These are phyloP conservation scores for Campaea margaritaria DNA, from an alignment of 2,888 invertebrate genomes.

Conservation along the genomic window DNA sequence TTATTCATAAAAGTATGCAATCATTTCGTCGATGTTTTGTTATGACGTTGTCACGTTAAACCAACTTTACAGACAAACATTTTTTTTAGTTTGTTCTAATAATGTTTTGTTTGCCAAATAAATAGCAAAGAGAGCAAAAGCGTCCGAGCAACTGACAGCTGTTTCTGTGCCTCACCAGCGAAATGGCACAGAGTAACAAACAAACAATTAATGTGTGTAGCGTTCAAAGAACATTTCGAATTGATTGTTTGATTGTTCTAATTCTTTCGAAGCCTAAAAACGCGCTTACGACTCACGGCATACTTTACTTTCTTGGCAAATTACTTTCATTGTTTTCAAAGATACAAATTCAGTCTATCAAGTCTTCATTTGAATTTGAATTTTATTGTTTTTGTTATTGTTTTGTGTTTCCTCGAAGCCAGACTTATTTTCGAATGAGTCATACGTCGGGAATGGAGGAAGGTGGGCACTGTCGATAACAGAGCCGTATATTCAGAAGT, in stretches of 20 bases:
- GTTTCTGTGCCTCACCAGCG: background rate
- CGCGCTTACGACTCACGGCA: no score
- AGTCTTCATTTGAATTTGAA: background rate
- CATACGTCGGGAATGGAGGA: conserved; percentile 2
- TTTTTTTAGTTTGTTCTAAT: no score
- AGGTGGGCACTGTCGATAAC: background rate
- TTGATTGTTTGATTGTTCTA: conserved; percentile 18
- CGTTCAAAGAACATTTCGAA: conserved; percentile 15
- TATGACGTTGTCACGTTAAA: no score
- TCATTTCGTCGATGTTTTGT: no score
- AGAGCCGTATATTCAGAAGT: background rate
- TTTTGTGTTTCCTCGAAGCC: background rate
- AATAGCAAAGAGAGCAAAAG: background rate
- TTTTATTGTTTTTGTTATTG: background rate
- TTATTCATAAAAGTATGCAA: no score
- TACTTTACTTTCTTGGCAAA: conserved; percentile 1
- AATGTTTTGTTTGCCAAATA: no score
- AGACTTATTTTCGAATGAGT: conserved; percentile 13
- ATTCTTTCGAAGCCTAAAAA: conserved; percentile 2
- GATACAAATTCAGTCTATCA: background rate
- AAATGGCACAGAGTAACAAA: conserved; percentile 12
- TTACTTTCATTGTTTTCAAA: conserved; percentile 8
- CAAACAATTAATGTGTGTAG: background rate
- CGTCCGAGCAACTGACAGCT: background rate
- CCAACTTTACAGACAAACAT: no score